phyloP scores from a whole-genome alignment of 1,140 invertebrate genomes.

The Zaprionus gabonicus region DNA sequence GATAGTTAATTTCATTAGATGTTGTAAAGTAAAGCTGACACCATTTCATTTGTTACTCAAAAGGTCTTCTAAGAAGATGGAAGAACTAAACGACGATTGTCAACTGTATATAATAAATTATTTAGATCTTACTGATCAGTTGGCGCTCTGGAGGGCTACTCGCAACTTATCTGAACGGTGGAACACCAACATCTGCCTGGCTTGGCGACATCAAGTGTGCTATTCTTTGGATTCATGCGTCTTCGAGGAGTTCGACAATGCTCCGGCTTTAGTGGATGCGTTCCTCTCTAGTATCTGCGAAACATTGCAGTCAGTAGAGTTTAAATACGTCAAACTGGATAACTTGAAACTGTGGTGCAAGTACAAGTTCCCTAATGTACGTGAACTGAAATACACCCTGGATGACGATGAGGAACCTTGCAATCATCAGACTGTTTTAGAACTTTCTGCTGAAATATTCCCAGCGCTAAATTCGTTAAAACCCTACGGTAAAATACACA shows the following conservation, averaged over 20 bases:
- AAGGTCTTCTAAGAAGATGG: background rate
- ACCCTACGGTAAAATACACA: background rate
- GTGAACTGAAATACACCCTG: background rate
- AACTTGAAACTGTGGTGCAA: background rate
- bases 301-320: background rate
- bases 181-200: background rate
- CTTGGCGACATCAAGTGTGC: slow-evolving; percentile 10
- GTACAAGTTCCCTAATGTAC: background rate
- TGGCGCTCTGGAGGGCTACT: slow-evolving; percentile 8
- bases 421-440: background rate
- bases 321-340: background rate
- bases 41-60: background rate
- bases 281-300: slow-evolving; percentile 8
- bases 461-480: background rate
- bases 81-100: slow-evolving; percentile 13
- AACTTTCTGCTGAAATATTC: background rate
- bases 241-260: background rate
- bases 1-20: background rate
- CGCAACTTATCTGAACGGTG: background rate
- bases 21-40: background rate
- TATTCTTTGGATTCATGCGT: background rate
- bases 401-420: background rate
- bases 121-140: slow-evolving; percentile 14
- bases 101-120: slow-evolving; percentile 11
- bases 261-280: background rate